phyloP scores from a whole-genome alignment of 2,888 invertebrate genomes.

The Steinernema hermaphroditum region DNA sequence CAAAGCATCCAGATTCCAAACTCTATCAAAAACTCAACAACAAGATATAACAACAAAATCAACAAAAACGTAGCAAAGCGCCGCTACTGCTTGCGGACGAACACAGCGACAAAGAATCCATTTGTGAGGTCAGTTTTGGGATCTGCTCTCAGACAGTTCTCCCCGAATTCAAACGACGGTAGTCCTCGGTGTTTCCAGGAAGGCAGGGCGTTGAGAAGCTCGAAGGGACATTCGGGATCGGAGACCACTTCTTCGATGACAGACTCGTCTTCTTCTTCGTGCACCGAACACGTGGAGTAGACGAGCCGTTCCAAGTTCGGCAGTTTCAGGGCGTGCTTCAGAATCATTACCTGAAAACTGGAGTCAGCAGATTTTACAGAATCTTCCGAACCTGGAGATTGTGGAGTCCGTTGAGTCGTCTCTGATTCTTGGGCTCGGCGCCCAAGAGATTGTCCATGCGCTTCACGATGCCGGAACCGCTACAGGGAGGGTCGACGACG shows the following conservation, averaged over 20 bases:
- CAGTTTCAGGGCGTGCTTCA: conserved; percentile 83
- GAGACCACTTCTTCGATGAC: conserved; percentile 78
- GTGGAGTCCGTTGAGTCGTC: conserved; percentile 55
- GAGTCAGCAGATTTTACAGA: not conserved
- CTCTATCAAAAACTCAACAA: not conserved
- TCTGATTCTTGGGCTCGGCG: conserved; percentile 40
- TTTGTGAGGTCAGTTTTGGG: conserved; percentile 80
- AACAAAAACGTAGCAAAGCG: conserved; percentile 18
- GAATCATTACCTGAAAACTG: conserved; percentile 76
- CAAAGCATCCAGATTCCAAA: too few species aligned
- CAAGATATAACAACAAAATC: conserved; percentile 7
- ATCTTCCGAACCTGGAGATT: conserved; percentile 57
- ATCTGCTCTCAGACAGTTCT: conserved; percentile 78
- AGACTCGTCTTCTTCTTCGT: conserved; percentile 87
- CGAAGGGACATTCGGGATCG: conserved; percentile 47
- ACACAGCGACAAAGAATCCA: conserved; percentile 92
- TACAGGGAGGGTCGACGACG: conserved; percentile 94
- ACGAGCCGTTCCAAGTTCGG: conserved; percentile 83
- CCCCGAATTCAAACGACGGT: conserved; percentile 59
- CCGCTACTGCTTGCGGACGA: conserved; percentile 70
- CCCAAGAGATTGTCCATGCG: conserved; percentile 73
- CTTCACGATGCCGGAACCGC: conserved; percentile 80
- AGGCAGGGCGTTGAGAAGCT: conserved; percentile 63
- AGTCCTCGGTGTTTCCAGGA: conserved; percentile 70
- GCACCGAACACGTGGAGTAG: conserved; percentile 92